These are phyloP conservation scores for Brachyrhaphis roseni DNA, from an alignment of 2,797 vertebrate species.

Conservation along the genomic window DNA sequence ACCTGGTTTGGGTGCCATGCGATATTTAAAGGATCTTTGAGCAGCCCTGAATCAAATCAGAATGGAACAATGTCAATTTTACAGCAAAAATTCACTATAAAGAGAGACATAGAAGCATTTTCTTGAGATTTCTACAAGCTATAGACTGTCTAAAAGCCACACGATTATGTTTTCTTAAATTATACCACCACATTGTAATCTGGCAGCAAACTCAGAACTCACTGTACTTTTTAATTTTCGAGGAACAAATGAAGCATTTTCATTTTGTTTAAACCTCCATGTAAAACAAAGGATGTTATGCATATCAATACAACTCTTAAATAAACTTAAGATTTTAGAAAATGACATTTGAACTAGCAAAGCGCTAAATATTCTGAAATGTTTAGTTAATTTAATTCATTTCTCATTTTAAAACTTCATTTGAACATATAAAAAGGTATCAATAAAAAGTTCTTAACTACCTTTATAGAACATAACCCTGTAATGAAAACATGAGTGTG, in stretches of 20 bases:
- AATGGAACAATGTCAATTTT: not conserved
- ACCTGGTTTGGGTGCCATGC: not conserved
- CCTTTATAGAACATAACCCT: not conserved
- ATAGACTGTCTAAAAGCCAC: not conserved
- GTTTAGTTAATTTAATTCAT: not conserved
- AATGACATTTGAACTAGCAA: not conserved
- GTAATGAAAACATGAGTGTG: not conserved
- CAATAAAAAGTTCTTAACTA: constrained; percentile 1
- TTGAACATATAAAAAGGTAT: not conserved
- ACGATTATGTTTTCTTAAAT: not conserved
- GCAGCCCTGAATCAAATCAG: not conserved
- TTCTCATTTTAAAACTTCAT: not conserved
- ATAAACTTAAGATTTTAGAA: not conserved
- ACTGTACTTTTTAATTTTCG: not conserved
- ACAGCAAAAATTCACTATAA: not conserved
- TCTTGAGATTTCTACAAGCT: not conserved
- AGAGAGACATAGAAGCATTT: not conserved
- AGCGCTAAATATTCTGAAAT: not conserved
- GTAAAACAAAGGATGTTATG: not conserved
- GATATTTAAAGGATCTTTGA: not conserved
- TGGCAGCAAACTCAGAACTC: not conserved
- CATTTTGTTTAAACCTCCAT: not conserved
- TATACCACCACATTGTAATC: not conserved
- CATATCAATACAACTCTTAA: not conserved
- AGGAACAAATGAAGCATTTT: not conserved